Base-by-base conservation (phyloP, 1,140 invertebrate genomes). In the Zaprionus lachaisei region DNA sequence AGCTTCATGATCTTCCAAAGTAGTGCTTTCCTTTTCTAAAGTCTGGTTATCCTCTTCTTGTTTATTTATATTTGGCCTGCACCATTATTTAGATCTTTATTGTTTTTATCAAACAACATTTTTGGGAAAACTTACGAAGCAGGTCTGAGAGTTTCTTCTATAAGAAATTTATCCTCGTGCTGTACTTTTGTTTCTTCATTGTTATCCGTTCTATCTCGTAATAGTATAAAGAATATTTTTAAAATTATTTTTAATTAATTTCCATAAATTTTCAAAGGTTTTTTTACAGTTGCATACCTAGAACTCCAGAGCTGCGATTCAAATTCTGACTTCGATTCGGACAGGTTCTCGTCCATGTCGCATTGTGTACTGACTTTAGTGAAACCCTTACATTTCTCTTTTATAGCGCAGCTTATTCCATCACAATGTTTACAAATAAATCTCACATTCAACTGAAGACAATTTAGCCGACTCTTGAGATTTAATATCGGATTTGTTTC, bases 301-400 rank as follows among this genome's bases (percentile, higher is more conserved):
- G 49, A 41, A 9, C 1, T 64, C 9, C 28, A 1, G 20, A 24
- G 20, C 26, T 57, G 38, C 22, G 38, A 77, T 20, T 65, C 66
- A n/a, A 44, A 55, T 17, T 65, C 74, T 17, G 65, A 64, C 26
- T 61, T 26, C 20, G 51, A 55, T 17, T 69, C 49, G 14, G 68
- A 68, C 37, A 55, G 49, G 63, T 38, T 49, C 31, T 64, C 70
- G 49, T 60, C 71, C 83, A 85, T 82, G 67, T 79, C 83, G 67
- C 51, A 51, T 44, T 47, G 62, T 47, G 47, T 47, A 86, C 83
- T 85, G 71, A 20, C 38, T 37, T 15, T 60, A 63, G 11, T 24
- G 14, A 17, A 34, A 47, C 41, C 55, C 38, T 26, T 47, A 31
- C 41, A 15, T 20, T 28, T 49, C 9, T 49, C 51, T 64, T 65